Evolutionary conservation across 2,797 vertebrate species (phyloP).

Genomic region (Huso huso): DNA sequence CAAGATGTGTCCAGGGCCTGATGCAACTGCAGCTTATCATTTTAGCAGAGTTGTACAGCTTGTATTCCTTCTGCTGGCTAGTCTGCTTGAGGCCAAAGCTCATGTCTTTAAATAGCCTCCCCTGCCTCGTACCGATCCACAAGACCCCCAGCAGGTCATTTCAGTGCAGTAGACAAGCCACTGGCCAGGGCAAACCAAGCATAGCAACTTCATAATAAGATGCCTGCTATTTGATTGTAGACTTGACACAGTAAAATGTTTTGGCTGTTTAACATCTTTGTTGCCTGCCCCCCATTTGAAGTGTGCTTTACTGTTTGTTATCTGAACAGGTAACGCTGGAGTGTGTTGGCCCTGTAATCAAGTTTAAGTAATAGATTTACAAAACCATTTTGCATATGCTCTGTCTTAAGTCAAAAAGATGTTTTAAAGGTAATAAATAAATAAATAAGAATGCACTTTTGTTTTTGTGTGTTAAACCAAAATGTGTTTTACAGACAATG

Average conservation of each 20-base stretch:
- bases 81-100: conserved; percentile 38
- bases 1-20: conserved; percentile 50
- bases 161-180: conserved; percentile 43
- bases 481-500: too few species aligned
- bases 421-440: too few species aligned
- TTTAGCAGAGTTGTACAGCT: conserved; percentile 48
- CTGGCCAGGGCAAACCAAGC: conserved; percentile 48
- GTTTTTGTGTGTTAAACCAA: too few species aligned
- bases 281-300: conserved; percentile 6
- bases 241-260: conserved; percentile 28
- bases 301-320: conserved; percentile 20
- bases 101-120: conserved; percentile 39
- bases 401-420: too few species aligned
- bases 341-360: too few species aligned
- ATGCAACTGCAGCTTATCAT: conserved; percentile 29
- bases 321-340: conserved; percentile 20
- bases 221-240: conserved; percentile 35
- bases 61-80: conserved; percentile 54
- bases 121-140: conserved; percentile 36
- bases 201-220: conserved; percentile 46
- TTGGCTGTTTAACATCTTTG: conserved; percentile 20
- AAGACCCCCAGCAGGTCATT: conserved; percentile 39
- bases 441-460: too few species aligned
- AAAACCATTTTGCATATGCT: too few species aligned
- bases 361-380: too few species aligned